A percentile compares a stretch with the other conserved stretches of the same genome.
phyloP scores from a whole-genome alignment of 1,140 invertebrate genomes.

The Polyergus mexicanus region DNA sequence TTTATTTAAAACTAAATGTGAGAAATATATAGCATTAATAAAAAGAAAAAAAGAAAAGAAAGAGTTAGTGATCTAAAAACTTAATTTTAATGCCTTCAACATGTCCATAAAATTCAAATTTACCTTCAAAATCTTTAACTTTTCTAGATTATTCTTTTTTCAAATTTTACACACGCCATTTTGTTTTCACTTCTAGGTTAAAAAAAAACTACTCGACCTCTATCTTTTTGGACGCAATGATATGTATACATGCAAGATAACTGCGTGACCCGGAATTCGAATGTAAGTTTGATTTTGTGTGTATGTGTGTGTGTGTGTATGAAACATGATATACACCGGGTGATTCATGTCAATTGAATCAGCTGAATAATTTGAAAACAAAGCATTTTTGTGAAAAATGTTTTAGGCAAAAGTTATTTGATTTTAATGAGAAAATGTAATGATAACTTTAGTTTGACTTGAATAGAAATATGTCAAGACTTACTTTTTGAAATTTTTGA shows the following conservation, averaged over 20 bases:
- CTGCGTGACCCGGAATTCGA: constrained; percentile 20
- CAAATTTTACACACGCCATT: not conserved
- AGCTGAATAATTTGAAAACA: no score
- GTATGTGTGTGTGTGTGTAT: no score
- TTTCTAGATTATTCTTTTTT: constrained; percentile 1
- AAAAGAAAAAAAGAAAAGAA: constrained; percentile 60
- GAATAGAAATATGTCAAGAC: no score
- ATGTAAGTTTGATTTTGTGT: constrained; percentile 8
- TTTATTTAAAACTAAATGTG: constrained; percentile 21
- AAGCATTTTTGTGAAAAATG: no score
- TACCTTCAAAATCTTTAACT: constrained; percentile 64
- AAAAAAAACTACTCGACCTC: constrained; percentile 55
- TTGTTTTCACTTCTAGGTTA: not conserved
- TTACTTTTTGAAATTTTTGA: no score
- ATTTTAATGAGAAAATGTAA: no score
- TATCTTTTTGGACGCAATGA: constrained; percentile 66
- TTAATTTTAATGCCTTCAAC: constrained; percentile 73
- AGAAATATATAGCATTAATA: constrained; percentile 9
- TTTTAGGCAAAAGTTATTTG: no score
- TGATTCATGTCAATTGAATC: no score
- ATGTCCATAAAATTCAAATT: constrained; percentile 75
- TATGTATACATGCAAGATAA: constrained; percentile 66
- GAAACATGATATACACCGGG: no score
- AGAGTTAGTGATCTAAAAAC: constrained; percentile 69
- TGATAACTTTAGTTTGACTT: no score